phyloP scores from a whole-genome alignment of 2,888 invertebrate species.

The Conops quadrifasciatus region DNA sequence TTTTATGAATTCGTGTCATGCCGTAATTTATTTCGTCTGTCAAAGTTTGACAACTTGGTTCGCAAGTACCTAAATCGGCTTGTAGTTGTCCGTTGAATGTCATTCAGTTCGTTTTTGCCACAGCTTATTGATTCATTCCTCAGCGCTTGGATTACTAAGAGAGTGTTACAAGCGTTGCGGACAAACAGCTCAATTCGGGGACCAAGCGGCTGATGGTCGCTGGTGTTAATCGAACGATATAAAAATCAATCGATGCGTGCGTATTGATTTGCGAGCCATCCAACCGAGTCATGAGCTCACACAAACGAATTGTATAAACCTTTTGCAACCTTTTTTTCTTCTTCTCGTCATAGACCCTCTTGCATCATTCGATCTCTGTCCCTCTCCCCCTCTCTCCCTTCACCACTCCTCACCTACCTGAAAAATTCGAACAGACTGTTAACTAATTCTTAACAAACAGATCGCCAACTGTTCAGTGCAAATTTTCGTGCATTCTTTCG shows the following conservation, averaged over 20 bases:
- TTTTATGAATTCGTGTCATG: conserved; percentile 53
- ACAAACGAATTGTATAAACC: too few species aligned
- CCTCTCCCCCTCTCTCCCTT: background rate
- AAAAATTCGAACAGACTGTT: conserved; percentile 32
- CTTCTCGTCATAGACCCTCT: background rate
- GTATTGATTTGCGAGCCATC: too few species aligned
- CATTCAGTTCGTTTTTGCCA: conserved; percentile 16
- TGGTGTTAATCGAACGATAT: too few species aligned
- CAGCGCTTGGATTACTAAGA: too few species aligned
- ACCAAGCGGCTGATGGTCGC: too few species aligned
- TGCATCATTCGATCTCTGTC: background rate
- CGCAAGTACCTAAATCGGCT: too few species aligned
- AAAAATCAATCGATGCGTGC: too few species aligned
- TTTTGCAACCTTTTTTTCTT: too few species aligned
- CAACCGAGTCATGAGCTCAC: too few species aligned
- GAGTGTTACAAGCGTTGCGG: too few species aligned
- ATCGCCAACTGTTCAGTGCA: conserved; percentile 35
- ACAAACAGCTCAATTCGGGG: too few species aligned
- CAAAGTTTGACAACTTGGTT: background rate
- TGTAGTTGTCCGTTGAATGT: background rate
- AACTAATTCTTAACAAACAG: conserved; percentile 39
- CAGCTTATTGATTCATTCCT: conserved; percentile 20
- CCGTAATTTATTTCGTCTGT: conserved; percentile 25
- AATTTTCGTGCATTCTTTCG: conserved; percentile 32
- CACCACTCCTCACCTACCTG: background rate